Conservation (phyloP, 2,888 invertebrate species). For the Hydroisotoma schaefferi region DNA sequence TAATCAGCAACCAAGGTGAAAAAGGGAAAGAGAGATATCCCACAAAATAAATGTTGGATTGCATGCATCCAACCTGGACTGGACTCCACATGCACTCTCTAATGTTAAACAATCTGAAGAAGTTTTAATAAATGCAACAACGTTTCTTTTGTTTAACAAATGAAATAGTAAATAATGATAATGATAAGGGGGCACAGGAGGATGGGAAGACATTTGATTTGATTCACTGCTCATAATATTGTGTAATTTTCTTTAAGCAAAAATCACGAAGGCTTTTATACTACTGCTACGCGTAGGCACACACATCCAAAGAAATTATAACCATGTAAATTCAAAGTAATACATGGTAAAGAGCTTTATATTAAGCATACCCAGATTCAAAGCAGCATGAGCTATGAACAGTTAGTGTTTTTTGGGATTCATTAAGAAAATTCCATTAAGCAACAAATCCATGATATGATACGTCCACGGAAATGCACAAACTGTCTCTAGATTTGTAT, state of each 20-base stretch:
- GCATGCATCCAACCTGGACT: neutral
- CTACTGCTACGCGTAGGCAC: too few species aligned
- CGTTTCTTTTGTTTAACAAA: neutral
- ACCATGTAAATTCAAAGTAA: too few species aligned
- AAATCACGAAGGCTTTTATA: too few species aligned
- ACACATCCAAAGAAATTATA: too few species aligned
- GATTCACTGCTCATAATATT: neutral
- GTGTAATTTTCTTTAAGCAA: neutral
- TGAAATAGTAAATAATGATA: conserved; percentile 6
- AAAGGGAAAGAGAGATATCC: conserved; percentile 10
- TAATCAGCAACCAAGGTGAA: conserved; percentile 11
- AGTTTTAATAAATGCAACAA: neutral
- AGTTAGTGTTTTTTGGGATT: too few species aligned
- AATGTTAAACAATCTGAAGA: neutral
- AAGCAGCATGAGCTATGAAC: too few species aligned
- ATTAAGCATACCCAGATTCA: too few species aligned
- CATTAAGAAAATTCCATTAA: too few species aligned
- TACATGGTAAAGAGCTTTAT: too few species aligned
- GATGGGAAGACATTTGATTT: neutral
- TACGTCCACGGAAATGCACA: too few species aligned
- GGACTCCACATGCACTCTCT: neutral
- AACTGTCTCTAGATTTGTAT: too few species aligned
- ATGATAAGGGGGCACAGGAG: neutral
- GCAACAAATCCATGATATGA: too few species aligned
- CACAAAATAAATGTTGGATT: conserved; percentile 6